Conservation (phyloP, 2,888 invertebrate species). For the Scaptomyza cyrtandrae region DNA sequence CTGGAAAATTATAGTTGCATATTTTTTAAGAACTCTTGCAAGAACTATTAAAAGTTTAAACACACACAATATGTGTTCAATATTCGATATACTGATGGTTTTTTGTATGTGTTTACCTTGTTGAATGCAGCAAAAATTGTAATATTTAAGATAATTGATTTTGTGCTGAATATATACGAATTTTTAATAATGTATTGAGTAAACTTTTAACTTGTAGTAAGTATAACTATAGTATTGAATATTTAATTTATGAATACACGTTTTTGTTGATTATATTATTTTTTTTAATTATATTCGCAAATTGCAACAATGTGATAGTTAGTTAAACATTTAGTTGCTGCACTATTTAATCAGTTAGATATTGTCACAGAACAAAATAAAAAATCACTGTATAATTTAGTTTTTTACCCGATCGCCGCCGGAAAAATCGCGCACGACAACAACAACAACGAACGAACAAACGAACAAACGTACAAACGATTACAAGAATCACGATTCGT, state of each 20-base stretch:
- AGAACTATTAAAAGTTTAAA: not conserved
- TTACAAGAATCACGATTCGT: not conserved
- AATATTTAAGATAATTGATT: constrained; percentile 12
- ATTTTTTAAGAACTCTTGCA: not conserved
- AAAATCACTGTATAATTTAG: constrained; percentile 53
- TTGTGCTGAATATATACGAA: constrained; percentile 15
- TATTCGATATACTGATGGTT: not conserved
- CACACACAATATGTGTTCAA: not conserved
- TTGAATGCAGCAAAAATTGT: constrained; percentile 4
- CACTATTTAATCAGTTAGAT: constrained; percentile 29
- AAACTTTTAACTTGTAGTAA: constrained; percentile 15
- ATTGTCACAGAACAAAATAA: constrained; percentile 63
- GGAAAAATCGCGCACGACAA: constrained; percentile 58
- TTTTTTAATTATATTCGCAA: not conserved
- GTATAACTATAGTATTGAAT: constrained; percentile 12
- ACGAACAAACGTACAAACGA: not conserved
- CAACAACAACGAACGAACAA: constrained; percentile 7
- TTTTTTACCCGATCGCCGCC: constrained; percentile 59
- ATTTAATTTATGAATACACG: constrained; percentile 8
- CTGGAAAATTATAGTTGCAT: not conserved
- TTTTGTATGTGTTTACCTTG: constrained; percentile 34
- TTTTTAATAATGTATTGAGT: constrained; percentile 13
- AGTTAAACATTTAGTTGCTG: constrained; percentile 16
- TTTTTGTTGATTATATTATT: not conserved
- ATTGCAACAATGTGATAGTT: constrained; percentile 5